phyloP scores from a whole-genome alignment of 2,113 vertebrate species.

The Cavia aperea region DNA sequence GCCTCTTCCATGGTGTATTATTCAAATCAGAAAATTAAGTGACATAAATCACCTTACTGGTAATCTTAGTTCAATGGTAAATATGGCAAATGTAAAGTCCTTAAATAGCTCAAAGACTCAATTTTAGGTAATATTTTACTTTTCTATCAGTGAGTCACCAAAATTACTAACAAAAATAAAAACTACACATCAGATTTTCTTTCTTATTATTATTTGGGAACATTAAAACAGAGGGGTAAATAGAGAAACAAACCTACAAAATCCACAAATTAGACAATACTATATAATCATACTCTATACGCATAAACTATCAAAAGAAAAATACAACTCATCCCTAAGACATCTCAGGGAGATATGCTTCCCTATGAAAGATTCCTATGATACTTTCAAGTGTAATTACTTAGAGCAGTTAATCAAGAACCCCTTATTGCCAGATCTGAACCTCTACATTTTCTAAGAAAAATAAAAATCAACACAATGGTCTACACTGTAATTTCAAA shows the following conservation, averaged over 20 bases:
- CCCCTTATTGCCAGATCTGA: background rate
- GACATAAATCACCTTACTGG: background rate
- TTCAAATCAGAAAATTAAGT: background rate
- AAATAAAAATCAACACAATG: constrained; percentile 23
- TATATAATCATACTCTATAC: background rate
- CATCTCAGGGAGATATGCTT: background rate
- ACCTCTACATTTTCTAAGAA: constrained; percentile 30
- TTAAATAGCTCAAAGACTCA: background rate
- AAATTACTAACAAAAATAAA: constrained; percentile 24
- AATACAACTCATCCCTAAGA: background rate
- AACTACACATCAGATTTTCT: background rate
- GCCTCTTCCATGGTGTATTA: background rate
- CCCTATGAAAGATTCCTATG: background rate
- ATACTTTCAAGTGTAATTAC: constrained; percentile 17
- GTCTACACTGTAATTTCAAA: background rate
- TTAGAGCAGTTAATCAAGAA: constrained; percentile 7
- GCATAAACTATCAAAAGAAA: background rate
- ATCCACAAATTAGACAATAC: background rate
- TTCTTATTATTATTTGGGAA: background rate
- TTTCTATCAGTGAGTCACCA: constrained; percentile 16
- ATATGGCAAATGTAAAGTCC: background rate
- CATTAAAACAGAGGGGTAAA: background rate
- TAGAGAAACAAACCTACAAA: background rate
- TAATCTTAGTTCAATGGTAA: background rate
- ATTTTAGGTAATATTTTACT: constrained; percentile 17